Percentiles rank a stretch among this genome's conserved stretches.
These are phyloP conservation scores for Mareca penelope DNA, from an alignment of 2,797 vertebrate species.

Conservation along the genomic window DNA sequence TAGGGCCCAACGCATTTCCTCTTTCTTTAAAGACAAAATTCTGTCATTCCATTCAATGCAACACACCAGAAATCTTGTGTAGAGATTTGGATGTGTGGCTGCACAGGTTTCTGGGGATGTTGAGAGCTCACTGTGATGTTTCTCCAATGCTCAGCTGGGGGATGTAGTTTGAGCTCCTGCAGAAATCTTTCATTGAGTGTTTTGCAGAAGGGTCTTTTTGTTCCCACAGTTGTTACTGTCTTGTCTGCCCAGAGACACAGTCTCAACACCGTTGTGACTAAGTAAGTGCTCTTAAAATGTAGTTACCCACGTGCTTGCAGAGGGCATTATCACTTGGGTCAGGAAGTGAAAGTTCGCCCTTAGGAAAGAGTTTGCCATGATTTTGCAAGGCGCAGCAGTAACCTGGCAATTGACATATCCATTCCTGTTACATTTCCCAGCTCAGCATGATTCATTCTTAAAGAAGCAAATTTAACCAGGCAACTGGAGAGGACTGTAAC, in stretches of 20 bases:
- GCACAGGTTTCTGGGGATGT: not conserved
- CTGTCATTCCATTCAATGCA: not conserved
- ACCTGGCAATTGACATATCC: slow-evolving; percentile 56
- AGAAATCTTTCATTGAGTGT: not conserved
- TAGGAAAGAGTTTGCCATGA: slow-evolving; percentile 1
- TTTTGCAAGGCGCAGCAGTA: slow-evolving; percentile 54
- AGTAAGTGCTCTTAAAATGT: slow-evolving; percentile 39
- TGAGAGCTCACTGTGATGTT: not conserved
- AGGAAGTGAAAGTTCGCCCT: slow-evolving; percentile 22
- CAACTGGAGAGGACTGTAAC: not conserved
- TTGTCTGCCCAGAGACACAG: not conserved
- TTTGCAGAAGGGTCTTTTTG: not conserved
- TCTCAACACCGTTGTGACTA: not conserved
- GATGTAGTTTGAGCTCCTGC: not conserved
- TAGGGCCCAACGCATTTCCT: not conserved
- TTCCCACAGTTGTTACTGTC: not conserved
- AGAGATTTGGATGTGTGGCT: accelerated
- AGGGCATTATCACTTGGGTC: not conserved
- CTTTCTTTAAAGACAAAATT: not conserved
- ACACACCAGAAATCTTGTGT: not conserved
- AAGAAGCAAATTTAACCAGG: slow-evolving; percentile 20
- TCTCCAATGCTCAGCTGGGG: not conserved
- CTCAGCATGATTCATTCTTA: slow-evolving; percentile 51
- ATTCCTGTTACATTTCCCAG: slow-evolving; percentile 55
- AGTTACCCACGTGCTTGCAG: not conserved